Conservation (phyloP, 1,140 invertebrate genomes). For the Drosophila serrata region DNA sequence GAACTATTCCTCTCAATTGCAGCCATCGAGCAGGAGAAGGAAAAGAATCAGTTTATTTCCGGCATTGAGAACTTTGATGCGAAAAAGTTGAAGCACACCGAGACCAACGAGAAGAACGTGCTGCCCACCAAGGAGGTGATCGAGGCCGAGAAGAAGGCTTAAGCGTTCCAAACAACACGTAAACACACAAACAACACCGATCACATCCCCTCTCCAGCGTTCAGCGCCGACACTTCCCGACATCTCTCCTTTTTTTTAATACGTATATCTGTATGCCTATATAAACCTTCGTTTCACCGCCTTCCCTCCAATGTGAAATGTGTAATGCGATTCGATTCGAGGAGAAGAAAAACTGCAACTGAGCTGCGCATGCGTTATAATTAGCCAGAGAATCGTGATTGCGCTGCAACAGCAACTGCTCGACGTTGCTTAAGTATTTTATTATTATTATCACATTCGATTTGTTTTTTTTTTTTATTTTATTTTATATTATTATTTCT, state of each 20-base stretch:
- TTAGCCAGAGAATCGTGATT: slow-evolving; percentile 24
- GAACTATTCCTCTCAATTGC: slow-evolving; percentile 65
- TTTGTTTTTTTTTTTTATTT: slow-evolving; percentile 36
- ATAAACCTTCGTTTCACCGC: neutral
- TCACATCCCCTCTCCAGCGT: slow-evolving; percentile 12
- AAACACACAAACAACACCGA: neutral
- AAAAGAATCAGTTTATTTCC: slow-evolving; percentile 93
- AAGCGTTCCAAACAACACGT: slow-evolving; percentile 53
- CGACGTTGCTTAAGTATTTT: slow-evolving; percentile 41
- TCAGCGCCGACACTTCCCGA: slow-evolving; percentile 1
- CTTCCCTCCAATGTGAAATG: slow-evolving; percentile 1
- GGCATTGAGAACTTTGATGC: slow-evolving; percentile 96
- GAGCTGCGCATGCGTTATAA: slow-evolving; percentile 20
- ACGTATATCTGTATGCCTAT: slow-evolving; percentile 6
- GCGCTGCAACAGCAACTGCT: slow-evolving; percentile 10
- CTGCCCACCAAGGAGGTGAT: slow-evolving; percentile 94
- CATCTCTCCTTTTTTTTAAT: slow-evolving; percentile 10
- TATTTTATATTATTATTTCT: slow-evolving; percentile 23
- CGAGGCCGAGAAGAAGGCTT: slow-evolving; percentile 90
- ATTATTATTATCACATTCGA: slow-evolving; percentile 31
- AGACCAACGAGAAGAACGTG: slow-evolving; percentile 95
- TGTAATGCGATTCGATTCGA: slow-evolving; percentile 7
- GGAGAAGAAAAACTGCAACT: slow-evolving; percentile 9
- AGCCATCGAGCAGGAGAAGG: slow-evolving; percentile 95
- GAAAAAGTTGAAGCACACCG: slow-evolving; percentile 94